A percentile compares a stretch with the other conserved stretches of the same genome.
Conservation (phyloP, 2,797 vertebrate genomes). For the Chelonia mydas region DNA sequence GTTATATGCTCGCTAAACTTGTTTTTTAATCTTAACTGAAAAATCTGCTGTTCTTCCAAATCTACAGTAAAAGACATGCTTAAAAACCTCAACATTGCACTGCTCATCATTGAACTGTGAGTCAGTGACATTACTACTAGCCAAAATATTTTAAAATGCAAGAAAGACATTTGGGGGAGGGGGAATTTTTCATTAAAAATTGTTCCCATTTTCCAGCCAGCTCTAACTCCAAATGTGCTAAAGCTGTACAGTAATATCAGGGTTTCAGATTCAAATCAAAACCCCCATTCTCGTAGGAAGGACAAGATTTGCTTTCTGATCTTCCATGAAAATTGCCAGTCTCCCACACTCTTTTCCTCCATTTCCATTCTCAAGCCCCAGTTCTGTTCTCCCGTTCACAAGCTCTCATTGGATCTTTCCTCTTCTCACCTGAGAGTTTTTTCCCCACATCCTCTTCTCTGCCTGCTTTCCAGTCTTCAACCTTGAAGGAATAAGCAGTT, state of each 20-base stretch:
- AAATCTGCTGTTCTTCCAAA: conserved; percentile 4
- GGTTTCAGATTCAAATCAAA: not conserved
- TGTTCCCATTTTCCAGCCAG: not conserved
- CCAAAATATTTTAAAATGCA: not conserved
- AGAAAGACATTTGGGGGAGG: not conserved
- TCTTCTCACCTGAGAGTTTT: not conserved
- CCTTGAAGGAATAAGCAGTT: not conserved
- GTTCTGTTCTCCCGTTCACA: not conserved
- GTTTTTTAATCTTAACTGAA: not conserved
- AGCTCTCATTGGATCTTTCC: rapidly evolving
- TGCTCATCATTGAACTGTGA: not conserved
- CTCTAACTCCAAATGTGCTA: not conserved
- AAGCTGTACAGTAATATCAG: not conserved
- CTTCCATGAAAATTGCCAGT: not conserved
- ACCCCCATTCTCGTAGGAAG: not conserved
- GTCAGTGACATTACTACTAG: not conserved
- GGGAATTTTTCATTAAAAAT: not conserved
- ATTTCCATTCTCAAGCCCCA: not conserved
- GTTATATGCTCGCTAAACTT: conserved; percentile 2
- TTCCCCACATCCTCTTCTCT: not conserved
- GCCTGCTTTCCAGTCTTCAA: rapidly evolving
- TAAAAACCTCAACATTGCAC: not conserved
- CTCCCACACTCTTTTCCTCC: not conserved
- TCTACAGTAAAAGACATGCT: not conserved
- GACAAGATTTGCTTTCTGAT: not conserved